Evolutionary conservation across 2,888 invertebrate genomes (phyloP), one percentile per base, ranked within the genome.

Genomic region (Meloe dianella): DNA sequence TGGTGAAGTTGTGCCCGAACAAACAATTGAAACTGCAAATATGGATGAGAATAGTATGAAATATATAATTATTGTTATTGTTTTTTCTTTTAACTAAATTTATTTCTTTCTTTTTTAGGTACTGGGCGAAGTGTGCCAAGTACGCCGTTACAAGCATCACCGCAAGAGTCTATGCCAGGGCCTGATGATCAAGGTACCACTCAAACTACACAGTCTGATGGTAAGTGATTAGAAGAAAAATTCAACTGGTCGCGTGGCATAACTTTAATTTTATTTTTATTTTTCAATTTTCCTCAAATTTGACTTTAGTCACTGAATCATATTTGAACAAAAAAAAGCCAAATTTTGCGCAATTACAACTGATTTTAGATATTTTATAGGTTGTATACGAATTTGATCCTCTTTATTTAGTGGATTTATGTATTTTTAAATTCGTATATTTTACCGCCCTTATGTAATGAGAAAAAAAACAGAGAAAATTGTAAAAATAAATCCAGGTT

Each of bases 121-220:
- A 88, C 89, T 35, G 90, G 90, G 6, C 84, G 91, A 59, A 90
- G 89, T 77, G 90, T 90, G 24, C 91, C 91, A 1, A 89, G 88
- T 38, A 91, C 90, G 0, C 90, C 90, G 1, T 82, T 89, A 70
- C 90, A 87, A 83, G 87, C 88, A 66, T 91, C 88, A 59, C 91
- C 89, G 64, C 88, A 85, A 81, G 84, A 84, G 73, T 79, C 82
- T 3, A 79, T 79, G 3, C 83, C 83, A 24, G 80, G 78, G 63
- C 74, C 74, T n/a, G 80, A 80, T 12, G 79, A 79, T 35, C 78
- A 80, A 60, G 77, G 76, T 20, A 66, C 75, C 29, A 71, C 66
- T 27, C 76, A 78, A 67, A 73, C 73, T 20, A 74, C 78, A 4
- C 81, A 80, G 64, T 73, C 77, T 66, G 74, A 79, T 74, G 74